phyloP scores from a whole-genome alignment of 2,888 invertebrate species.

The Himalopsyche anomala region DNA sequence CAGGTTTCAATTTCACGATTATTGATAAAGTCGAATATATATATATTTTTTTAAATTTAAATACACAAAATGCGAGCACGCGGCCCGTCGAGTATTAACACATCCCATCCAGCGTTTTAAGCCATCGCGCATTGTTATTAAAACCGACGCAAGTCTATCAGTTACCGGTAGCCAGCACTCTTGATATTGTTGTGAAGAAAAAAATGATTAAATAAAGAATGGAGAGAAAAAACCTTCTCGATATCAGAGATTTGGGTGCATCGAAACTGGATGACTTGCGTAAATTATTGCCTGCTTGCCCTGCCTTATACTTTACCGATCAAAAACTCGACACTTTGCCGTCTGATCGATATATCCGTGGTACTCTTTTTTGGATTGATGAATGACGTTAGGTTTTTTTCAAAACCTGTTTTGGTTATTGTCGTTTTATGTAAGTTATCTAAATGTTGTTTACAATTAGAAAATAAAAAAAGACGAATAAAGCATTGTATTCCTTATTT shows the following conservation, averaged over 20 bases:
- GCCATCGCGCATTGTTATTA: neutral
- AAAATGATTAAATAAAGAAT: constrained; percentile 61
- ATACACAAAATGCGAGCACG: neutral
- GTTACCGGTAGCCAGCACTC: constrained; percentile 27
- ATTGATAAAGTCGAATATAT: no score
- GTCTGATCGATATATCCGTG: constrained; percentile 24
- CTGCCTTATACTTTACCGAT: neutral
- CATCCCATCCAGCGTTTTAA: neutral
- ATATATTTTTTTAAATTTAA: no score
- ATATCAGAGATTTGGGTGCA: constrained; percentile 60
- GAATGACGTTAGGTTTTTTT: constrained; percentile 9
- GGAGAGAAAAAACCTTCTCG: constrained; percentile 54
- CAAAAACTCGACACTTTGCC: constrained; percentile 12
- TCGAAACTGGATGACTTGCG: constrained; percentile 59
- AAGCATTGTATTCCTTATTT: no score
- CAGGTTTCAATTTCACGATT: no score
- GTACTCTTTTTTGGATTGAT: neutral
- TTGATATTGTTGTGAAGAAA: constrained; percentile 48
- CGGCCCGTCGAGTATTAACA: neutral
- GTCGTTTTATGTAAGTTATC: neutral
- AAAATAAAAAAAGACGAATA: neutral
- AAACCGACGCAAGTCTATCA: neutral
- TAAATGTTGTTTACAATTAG: constrained; percentile 6
- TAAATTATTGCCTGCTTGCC: constrained; percentile 41
- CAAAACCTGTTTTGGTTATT: constrained; percentile 6